These are phyloP conservation scores for Ligdia adustata DNA, from an alignment of 2,888 invertebrate genomes.

Conservation along the genomic window DNA sequence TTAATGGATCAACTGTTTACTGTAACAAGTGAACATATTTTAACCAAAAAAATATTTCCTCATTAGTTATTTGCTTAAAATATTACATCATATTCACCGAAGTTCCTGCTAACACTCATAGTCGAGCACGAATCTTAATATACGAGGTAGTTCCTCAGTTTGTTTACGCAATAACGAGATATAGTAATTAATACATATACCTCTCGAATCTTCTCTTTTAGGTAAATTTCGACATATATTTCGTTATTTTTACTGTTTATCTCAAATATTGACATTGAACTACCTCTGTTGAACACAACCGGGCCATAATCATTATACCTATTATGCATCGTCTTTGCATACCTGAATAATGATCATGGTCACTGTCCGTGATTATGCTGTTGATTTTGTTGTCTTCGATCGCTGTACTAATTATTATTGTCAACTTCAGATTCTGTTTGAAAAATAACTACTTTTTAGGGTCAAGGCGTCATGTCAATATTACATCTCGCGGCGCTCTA, in stretches of 20 bases:
- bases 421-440: conserved; percentile 44
- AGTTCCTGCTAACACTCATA: conserved; percentile 4
- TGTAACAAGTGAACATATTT: conserved; percentile 5
- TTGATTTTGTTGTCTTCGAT: conserved; percentile 47
- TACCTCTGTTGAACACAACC: conserved; percentile 43
- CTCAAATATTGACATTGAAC: conserved; percentile 43
- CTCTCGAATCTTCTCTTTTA: conserved; percentile 9
- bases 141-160: conserved; percentile 15
- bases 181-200: background rate
- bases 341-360: conserved; percentile 64
- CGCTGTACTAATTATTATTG: conserved; percentile 41
- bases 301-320: conserved; percentile 46
- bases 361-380: conserved; percentile 51
- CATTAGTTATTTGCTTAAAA: conserved; percentile 20
- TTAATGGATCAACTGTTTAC: background rate
- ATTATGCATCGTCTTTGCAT: conserved; percentile 58
- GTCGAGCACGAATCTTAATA: conserved; percentile 10
- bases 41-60: conserved; percentile 25
- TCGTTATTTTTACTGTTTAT: conserved; percentile 15
- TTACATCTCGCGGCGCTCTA: conserved; percentile 13
- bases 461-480: conserved; percentile 33
- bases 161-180: conserved; percentile 10
- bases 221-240: background rate
- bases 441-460: conserved; percentile 32
- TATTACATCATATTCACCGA: conserved; percentile 30